Base-by-base conservation (phyloP, 2,797 vertebrate genomes). In the Synanceia verrucosa region DNA sequence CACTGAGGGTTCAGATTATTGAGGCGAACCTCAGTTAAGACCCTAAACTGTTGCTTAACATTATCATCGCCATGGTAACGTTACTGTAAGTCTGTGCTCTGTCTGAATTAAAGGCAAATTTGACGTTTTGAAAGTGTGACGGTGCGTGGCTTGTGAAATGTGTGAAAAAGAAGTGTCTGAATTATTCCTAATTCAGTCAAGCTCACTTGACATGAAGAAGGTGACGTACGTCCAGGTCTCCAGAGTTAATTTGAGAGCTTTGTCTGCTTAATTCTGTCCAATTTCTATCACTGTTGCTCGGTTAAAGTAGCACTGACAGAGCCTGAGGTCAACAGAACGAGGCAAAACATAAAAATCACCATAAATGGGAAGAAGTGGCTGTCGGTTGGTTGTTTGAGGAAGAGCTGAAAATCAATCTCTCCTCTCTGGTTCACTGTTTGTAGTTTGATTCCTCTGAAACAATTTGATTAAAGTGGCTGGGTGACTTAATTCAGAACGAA, bases 391-490 rank as follows among this genome's bases (percentile, higher is more conserved):
- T 24, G 55, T 59, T 44, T 5, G 41, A 67, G 56, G 76, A 82
- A 70, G 67, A 36, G 48, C 64, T 76, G 69, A 46, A 69, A 82
- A 84, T 86, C 73, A 78, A 72, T 81, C 74, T 79, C 47, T 46
- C 47, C 52, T 65, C 64, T 50, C 58, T 68, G 48, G 36, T 64
- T 84, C 67, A 51, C 39, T 79, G 81, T 78, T 86, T 76, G 63
- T 79, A 79, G 86, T 92, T 87, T 86, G 87, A 91, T 91, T 92
- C 76, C 79, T 84, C 75, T 88, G 84, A 92, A 91, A 90, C 86
- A 91, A 85, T 91, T 83, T 92, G 89, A 93, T 92, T 91, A 91
- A 94, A 93, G 91, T 74, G 70, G 86, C 51, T 81, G 59, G 76
- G 85, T 67, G 86, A 89, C 82, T 91, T 91, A 84, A 91, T 92